These are phyloP conservation scores for Anguilla rostrata DNA, from an alignment of 2,113 vertebrate species.

Conservation along the genomic window DNA sequence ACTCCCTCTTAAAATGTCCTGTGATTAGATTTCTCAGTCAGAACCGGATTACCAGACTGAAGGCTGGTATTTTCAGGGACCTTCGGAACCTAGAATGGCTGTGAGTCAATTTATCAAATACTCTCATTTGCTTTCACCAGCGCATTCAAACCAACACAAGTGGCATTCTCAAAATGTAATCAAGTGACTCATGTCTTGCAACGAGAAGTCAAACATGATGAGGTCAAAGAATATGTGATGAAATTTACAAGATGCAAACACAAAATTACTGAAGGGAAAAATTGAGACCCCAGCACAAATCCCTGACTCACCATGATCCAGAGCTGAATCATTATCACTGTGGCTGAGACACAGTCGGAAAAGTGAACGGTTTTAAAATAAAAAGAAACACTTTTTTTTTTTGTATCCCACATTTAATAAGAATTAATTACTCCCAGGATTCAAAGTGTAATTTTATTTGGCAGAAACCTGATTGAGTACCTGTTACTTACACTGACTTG, in stretches of 20 bases:
- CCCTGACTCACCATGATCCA: too few species aligned
- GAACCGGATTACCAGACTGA: constrained; percentile 54
- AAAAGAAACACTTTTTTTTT: too few species aligned
- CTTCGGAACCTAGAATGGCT: constrained; percentile 59
- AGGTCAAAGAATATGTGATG: neutral
- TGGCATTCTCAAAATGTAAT: neutral
- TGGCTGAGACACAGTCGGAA: too few species aligned
- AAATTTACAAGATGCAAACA: neutral
- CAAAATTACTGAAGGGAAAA: too few species aligned
- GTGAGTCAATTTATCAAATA: constrained; percentile 42
- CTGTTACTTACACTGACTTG: neutral
- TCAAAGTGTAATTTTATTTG: neutral
- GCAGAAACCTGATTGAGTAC: neutral
- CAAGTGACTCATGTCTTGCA: neutral
- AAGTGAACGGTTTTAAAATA: too few species aligned
- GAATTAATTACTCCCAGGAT: neutral
- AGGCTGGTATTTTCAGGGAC: constrained; percentile 54
- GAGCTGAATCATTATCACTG: too few species aligned
- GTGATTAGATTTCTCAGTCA: constrained; percentile 58
- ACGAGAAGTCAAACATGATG: neutral
- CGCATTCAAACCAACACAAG: neutral
- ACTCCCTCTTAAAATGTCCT: constrained; percentile 9
- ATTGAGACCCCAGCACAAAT: too few species aligned
- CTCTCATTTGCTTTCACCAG: neutral
- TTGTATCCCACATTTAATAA: too few species aligned